Percentiles rank a stretch among this genome's conserved stretches.
Conservation (phyloP, 1,140 invertebrate genomes). For the Maconellicoccus hirsutus region DNA sequence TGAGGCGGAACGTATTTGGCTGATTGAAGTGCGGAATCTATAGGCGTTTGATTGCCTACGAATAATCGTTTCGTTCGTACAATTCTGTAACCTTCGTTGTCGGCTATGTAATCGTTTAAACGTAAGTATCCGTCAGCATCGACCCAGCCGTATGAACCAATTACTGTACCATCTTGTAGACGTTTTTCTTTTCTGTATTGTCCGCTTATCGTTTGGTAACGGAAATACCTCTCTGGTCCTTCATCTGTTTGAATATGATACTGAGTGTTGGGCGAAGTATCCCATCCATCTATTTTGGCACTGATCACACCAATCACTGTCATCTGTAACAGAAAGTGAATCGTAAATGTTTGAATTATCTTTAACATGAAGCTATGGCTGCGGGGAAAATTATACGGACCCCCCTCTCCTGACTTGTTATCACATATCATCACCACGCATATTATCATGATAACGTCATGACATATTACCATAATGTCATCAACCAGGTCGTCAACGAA, state of each 20-base stretch:
- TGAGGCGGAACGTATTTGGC: slow-evolving; percentile 55
- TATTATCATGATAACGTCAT: too few relatives aligned
- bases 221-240: slow-evolving; percentile 69
- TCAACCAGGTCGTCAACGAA: too few relatives aligned
- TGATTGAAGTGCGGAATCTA: slow-evolving; percentile 51
- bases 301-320: slow-evolving; percentile 28
- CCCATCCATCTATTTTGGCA: slow-evolving; percentile 38
- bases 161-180: slow-evolving; percentile 54
- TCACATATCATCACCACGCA: too few relatives aligned
- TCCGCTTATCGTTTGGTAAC: slow-evolving; percentile 74
- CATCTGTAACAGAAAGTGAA: slow-evolving; percentile 29
- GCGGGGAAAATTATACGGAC: too few relatives aligned
- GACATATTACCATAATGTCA: too few relatives aligned
- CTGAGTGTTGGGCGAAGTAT: slow-evolving; percentile 47
- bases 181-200: slow-evolving; percentile 79
- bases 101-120: slow-evolving; percentile 76
- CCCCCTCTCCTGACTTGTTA: too few relatives aligned
- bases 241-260: slow-evolving; percentile 88
- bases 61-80: slow-evolving; percentile 62
- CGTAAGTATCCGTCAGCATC: slow-evolving; percentile 66
- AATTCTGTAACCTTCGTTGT: slow-evolving; percentile 63
- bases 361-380: too few relatives aligned
- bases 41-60: slow-evolving; percentile 55
- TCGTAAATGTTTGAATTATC: neutral
- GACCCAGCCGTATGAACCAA: slow-evolving; percentile 66